Conservation (phyloP, 2,888 invertebrate species). For the Ophion slaviceki region DNA sequence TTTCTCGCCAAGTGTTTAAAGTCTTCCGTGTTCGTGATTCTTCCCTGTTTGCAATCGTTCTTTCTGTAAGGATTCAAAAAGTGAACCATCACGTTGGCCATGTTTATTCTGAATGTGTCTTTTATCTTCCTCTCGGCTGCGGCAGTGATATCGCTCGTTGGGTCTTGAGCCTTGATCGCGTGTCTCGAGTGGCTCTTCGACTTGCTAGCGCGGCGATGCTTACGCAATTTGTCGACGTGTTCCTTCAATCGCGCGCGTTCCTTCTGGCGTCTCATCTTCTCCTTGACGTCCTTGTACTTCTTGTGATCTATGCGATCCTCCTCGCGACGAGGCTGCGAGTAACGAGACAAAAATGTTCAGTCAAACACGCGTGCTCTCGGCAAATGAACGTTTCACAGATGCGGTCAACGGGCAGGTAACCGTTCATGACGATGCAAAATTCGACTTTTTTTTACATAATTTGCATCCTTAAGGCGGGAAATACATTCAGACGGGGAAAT, state of each 20-base stretch:
- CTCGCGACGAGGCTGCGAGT: constrained; percentile 90
- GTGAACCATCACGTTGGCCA: constrained; percentile 93
- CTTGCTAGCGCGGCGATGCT: constrained; percentile 79
- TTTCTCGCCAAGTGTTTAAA: constrained; percentile 97
- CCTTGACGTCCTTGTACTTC: constrained; percentile 91
- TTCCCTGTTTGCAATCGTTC: constrained; percentile 92
- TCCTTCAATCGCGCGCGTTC: constrained; percentile 85
- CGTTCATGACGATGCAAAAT: no score
- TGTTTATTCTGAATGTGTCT: constrained; percentile 92
- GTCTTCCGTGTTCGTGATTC: constrained; percentile 95
- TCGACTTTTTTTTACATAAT: no score
- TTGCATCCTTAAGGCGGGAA: no score
- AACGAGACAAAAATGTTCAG: not conserved
- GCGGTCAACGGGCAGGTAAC: not conserved
- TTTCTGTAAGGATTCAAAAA: constrained; percentile 95
- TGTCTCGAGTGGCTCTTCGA: constrained; percentile 80
- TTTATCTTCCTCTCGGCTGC: constrained; percentile 89
- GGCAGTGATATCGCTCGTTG: constrained; percentile 84
- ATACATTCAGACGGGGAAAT: no score
- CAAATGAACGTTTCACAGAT: not conserved
- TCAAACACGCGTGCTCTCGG: not conserved
- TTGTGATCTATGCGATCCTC: constrained; percentile 91
- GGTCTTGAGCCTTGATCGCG: constrained; percentile 78
- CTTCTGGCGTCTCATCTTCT: constrained; percentile 89
- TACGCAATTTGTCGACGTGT: constrained; percentile 83